Evolutionary conservation across 53 echinoderm and acorn worm genomes (phyloP).

Genomic region (Henricia sp.): DNA sequence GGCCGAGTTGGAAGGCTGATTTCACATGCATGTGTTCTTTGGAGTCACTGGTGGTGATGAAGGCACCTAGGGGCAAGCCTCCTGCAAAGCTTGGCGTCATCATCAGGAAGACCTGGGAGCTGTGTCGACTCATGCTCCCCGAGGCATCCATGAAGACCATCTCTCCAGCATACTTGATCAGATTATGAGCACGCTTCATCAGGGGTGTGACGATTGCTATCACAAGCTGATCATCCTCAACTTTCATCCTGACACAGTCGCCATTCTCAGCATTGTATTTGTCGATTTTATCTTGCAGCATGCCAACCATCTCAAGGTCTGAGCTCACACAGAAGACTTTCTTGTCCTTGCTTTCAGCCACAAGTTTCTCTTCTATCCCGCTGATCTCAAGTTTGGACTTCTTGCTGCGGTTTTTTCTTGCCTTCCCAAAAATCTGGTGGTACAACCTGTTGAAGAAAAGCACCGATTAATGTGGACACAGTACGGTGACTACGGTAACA

Average conservation of each 20-base stretch:
- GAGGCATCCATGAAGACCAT: conserved; percentile 67
- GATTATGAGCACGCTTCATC: conserved; percentile 63
- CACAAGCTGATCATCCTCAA: conserved; percentile 48
- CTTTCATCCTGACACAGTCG: conserved; percentile 44
- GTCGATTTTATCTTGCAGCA: conserved; percentile 53
- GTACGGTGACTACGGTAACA: too few species aligned
- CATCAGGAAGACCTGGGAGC: conserved; percentile 54
- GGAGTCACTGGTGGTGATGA: conserved; percentile 59
- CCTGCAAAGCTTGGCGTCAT: conserved; percentile 71
- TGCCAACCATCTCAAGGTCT: conserved; percentile 36
- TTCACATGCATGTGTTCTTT: conserved; percentile 1
- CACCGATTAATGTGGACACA: too few species aligned
- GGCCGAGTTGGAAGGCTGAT: conserved; percentile 37
- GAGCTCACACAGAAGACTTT: conserved; percentile 34
- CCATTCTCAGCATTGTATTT: conserved; percentile 70
- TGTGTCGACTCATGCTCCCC: conserved; percentile 41
- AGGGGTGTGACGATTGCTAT: conserved; percentile 69
- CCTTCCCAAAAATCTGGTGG: conserved; percentile 47
- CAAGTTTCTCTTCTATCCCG: background rate
- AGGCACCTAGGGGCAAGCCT: conserved; percentile 69
- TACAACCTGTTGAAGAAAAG: conserved; percentile 24
- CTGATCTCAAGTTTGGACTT: background rate
- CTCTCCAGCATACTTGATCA: conserved; percentile 51
- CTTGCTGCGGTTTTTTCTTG: conserved; percentile 5
- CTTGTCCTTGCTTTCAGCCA: conserved; percentile 32